Evolutionary conservation across 2,113 vertebrate species (phyloP).

Genomic region (Paramormyrops kingsleyae): DNA sequence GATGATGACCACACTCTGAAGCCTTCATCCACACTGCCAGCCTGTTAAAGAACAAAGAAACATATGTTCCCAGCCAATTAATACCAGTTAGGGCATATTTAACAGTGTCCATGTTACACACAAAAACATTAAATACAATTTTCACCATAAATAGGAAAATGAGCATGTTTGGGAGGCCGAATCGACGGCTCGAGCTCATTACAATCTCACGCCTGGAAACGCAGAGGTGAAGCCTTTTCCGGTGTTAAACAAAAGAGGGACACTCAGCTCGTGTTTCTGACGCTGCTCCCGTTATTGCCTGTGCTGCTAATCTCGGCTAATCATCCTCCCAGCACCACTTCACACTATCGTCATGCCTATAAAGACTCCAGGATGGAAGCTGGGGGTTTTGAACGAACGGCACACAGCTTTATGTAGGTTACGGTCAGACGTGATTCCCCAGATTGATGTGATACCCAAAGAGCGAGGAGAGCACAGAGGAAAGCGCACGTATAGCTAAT

Average conservation of each 20-base stretch:
- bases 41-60: constrained; percentile 26
- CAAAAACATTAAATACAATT: constrained; percentile 11
- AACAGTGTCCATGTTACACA: constrained; percentile 13
- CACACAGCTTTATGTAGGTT: neutral
- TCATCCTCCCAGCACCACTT: neutral
- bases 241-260: neutral
- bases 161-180: neutral
- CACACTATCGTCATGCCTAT: neutral
- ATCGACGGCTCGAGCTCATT: neutral
- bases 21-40: neutral
- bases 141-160: constrained; percentile 3
- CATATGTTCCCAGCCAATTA: constrained; percentile 25
- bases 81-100: constrained; percentile 24
- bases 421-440: neutral
- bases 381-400: neutral
- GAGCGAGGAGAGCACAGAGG: neutral
- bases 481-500: constrained; percentile 1
- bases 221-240: neutral
- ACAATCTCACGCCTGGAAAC: neutral
- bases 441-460: constrained; percentile 7
- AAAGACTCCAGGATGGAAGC: neutral
- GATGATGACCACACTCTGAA: constrained; percentile 11
- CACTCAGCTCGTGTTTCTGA: neutral
- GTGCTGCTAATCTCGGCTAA: neutral
- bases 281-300: neutral